Percentiles rank a stretch among this genome's conserved stretches.
These are phyloP conservation scores for Bombylius major DNA, from an alignment of 2,888 invertebrate genomes.

Conservation along the genomic window DNA sequence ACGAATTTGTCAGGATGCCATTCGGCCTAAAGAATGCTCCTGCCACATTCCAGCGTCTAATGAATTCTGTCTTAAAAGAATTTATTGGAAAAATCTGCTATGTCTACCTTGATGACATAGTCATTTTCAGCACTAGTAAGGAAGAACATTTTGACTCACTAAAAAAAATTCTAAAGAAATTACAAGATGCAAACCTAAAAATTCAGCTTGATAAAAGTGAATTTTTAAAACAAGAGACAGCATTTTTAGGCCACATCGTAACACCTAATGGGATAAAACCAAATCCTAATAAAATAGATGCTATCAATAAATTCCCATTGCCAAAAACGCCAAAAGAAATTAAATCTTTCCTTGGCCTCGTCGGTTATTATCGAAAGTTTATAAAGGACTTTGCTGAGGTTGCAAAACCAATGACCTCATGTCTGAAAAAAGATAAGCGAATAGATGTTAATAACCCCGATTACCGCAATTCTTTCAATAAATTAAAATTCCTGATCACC, in stretches of 20 bases:
- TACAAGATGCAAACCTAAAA: too few species aligned
- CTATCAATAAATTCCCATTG: slow-evolving; percentile 10
- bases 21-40: neutral
- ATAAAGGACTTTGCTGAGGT: slow-evolving; percentile 4
- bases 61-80: neutral
- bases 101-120: neutral
- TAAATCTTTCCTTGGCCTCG: slow-evolving; percentile 8
- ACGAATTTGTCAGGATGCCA: neutral
- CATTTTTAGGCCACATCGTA: neutral
- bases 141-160: too few species aligned
- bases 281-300: slow-evolving; percentile 6
- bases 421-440: slow-evolving; percentile 5
- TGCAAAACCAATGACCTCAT: neutral
- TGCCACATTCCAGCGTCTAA: neutral
- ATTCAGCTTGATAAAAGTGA: slow-evolving; percentile 2
- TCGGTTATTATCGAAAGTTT: slow-evolving; percentile 4
- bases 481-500: neutral
- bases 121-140: neutral
- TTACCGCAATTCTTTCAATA: neutral
- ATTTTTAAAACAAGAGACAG: slow-evolving; percentile 6
- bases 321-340: slow-evolving; percentile 10
- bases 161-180: too few species aligned
- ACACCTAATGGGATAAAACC: neutral
- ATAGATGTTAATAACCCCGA: slow-evolving; percentile 4
- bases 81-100: neutral